Base-by-base conservation (phyloP, 2,113 vertebrate genomes). In the Atlantisia rogersi region DNA sequence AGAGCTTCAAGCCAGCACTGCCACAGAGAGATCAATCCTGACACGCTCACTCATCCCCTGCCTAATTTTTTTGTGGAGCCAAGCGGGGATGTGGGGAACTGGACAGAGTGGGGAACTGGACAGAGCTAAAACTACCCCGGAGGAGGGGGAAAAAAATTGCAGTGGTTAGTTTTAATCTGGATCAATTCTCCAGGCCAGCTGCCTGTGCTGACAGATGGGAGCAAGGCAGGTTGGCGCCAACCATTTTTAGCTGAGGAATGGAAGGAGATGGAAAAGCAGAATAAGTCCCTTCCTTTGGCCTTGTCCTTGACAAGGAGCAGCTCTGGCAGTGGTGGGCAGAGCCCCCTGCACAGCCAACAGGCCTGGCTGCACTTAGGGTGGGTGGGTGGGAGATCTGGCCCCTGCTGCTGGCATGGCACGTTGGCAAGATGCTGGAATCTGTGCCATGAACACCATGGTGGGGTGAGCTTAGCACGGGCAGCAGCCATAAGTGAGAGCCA, bases 151-250 rank as follows among this genome's bases (percentile, higher is more conserved):
- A 15, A 76, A 86, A 89, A 92, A 78, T 82, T 40, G 79, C 59
- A 58, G 53, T 86, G 75, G 82, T 92, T 96, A 40, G 58, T 93
- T 96, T 95, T 94, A 94, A 88, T 76, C 92, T 88, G 92, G 88
- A 93, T 93, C 85, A 86, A 80, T 92, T 92, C 82, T 93, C 62
- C 94, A 91, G 90, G 74, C 84, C 84, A 93, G 87, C 74, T 94
- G 96, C 92, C 62, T 50, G 37, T 56, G 67, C 82, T 93, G 63
- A 77, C 90, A 94, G 82, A 95, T 40, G 55, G 70, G 82, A 85
- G 70, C 59, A 48, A 84, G 77, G 70, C 92, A 77, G 74, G 90
- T 91, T 82, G 69, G 50, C 88, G 90, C 88, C 78, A 86, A n/a
- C 39, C 67, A 21, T n/a, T 88, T 87, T 60, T 29, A 84, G 71